A percentile compares a stretch with the other conserved stretches of the same genome.
Evolutionary conservation across 1,140 invertebrate genomes (phyloP).

Genomic region (Pachyrhynchus sulphureomaculatus): DNA sequence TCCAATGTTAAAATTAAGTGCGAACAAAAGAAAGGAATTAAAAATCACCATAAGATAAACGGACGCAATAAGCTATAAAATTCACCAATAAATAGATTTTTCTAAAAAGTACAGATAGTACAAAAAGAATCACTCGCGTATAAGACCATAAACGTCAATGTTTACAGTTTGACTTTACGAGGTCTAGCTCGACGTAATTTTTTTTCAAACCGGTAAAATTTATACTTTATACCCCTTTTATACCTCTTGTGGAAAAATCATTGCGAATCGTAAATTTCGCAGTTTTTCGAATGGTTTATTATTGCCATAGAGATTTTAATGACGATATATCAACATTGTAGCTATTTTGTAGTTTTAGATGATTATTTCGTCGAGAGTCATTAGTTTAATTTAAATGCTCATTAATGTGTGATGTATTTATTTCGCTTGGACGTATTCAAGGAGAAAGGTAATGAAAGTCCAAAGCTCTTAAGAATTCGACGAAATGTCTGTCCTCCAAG

Average conservation of each 20-base stretch:
- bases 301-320: not conserved
- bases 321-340: not conserved
- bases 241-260: slow-evolving; percentile 4
- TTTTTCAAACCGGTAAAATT: slow-evolving; percentile 21
- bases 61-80: slow-evolving; percentile 1
- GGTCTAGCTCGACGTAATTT: not conserved
- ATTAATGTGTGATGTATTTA: no score
- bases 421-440: no score
- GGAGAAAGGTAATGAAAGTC: no score
- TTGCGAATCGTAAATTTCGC: slow-evolving; percentile 6
- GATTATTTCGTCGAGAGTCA: no score
- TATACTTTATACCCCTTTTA: slow-evolving; percentile 19
- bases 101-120: not conserved
- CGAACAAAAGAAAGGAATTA: no score
- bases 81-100: not conserved
- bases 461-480: no score
- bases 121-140: not conserved
- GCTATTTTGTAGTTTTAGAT: not conserved
- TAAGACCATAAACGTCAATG: slow-evolving; percentile 8
- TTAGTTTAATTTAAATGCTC: no score
- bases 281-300: slow-evolving; percentile 11
- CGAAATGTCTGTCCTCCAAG: no score
- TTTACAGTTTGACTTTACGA: slow-evolving; percentile 22
- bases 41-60: not conserved
- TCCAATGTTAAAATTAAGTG: no score